Conservation (phyloP, 1,140 invertebrate genomes). For the Pygmarrhopalites habei region DNA sequence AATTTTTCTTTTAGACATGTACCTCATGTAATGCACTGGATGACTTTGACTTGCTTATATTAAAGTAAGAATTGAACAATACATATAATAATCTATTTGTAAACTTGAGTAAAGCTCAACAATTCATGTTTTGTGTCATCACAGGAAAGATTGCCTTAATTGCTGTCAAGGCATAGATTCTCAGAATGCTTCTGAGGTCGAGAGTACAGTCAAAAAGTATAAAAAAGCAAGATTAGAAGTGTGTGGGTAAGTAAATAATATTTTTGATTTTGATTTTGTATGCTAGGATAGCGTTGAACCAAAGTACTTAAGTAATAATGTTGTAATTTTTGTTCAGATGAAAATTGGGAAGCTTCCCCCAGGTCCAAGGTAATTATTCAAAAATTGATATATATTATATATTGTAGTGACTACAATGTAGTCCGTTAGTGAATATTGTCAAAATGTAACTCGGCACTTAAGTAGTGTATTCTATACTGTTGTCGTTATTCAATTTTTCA, state of each 20-base stretch:
- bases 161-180: conserved; percentile 11
- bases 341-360: conserved; percentile 44
- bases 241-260: too few species aligned
- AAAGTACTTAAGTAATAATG: too few species aligned
- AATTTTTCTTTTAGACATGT: too few species aligned
- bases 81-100: conserved; percentile 3
- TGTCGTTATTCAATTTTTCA: too few species aligned
- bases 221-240: conserved; percentile 42
- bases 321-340: too few species aligned
- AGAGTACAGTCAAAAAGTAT: conserved; percentile 40
- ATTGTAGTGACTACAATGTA: too few species aligned
- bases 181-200: not conserved
- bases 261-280: too few species aligned
- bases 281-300: too few species aligned
- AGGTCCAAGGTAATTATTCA: conserved; percentile 41
- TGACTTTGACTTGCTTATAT: conserved; percentile 45
- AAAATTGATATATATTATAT: not conserved
- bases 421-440: too few species aligned
- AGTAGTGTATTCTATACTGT: too few species aligned
- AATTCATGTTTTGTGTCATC: not conserved
- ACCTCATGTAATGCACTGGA: conserved; percentile 49
- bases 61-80: conserved; percentile 38
- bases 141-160: not conserved
- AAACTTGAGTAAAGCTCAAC: not conserved
- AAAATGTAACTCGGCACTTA: too few species aligned